Percentiles rank a stretch among this genome's conserved stretches.
These are phyloP conservation scores for Pseudomugil tenellus DNA, from an alignment of 2,797 vertebrate genomes.

Conservation along the genomic window DNA sequence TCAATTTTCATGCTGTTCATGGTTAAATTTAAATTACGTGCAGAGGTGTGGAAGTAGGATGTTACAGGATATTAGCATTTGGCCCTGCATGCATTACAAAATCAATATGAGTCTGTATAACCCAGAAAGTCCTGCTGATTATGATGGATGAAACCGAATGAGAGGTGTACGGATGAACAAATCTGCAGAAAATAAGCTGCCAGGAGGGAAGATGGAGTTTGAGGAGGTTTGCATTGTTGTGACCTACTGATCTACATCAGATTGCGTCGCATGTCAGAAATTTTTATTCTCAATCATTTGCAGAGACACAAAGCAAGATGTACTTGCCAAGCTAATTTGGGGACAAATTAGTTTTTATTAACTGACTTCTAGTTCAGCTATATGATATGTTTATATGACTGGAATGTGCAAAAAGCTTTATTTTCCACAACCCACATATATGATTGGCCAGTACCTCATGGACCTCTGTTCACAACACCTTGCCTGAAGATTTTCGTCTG, in stretches of 20 bases:
- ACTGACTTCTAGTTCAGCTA: too few relatives aligned
- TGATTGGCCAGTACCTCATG: not conserved
- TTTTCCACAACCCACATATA: not conserved
- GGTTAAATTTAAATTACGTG: not conserved
- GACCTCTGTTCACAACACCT: not conserved
- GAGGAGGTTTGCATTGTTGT: not conserved
- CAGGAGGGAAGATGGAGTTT: not conserved
- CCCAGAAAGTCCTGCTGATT: not conserved
- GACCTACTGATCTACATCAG: not conserved
- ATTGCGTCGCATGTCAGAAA: too few relatives aligned
- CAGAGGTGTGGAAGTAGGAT: not conserved
- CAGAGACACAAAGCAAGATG: not conserved
- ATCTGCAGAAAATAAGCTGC: constrained; percentile 19
- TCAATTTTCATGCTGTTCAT: not conserved
- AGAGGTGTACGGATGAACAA: not conserved
- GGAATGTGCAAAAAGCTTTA: too few relatives aligned
- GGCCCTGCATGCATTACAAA: not conserved
- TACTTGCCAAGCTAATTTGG: not conserved
- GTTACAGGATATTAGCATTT: not conserved
- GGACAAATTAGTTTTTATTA: not conserved
- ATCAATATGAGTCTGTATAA: not conserved
- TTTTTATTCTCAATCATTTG: not conserved
- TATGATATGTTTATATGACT: too few relatives aligned
- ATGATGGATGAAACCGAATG: not conserved
- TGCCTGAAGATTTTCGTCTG: not conserved